phyloP scores from a whole-genome alignment of 2,888 invertebrate species.

The Hololepta plana region DNA sequence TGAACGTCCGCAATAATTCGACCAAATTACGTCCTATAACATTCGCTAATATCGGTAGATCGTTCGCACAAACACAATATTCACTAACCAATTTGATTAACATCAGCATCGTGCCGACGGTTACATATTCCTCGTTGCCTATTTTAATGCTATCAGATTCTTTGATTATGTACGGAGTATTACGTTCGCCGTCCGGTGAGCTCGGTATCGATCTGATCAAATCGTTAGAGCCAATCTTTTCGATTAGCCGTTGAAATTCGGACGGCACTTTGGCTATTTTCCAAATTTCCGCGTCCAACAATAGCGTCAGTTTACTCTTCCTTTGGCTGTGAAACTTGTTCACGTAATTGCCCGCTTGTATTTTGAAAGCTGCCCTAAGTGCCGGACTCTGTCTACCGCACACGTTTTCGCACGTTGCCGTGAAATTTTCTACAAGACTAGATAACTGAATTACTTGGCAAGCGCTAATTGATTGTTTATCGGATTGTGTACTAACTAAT shows the following conservation, averaged over 20 bases:
- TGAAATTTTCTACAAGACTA: constrained; percentile 61
- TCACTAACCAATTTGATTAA: constrained; percentile 81
- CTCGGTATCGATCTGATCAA: constrained; percentile 23
- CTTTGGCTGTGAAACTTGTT: constrained; percentile 80
- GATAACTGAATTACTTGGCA: constrained; percentile 61
- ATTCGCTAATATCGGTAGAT: constrained; percentile 61
- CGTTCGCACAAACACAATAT: constrained; percentile 68
- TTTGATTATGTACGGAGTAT: too few species aligned
- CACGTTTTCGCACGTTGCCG: constrained; percentile 52
- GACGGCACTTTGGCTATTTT: constrained; percentile 78
- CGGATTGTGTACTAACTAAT: constrained; percentile 60
- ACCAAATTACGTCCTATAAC: constrained; percentile 69
- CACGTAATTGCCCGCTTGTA: constrained; percentile 79
- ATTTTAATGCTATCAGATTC: constrained; percentile 15
- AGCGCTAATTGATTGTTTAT: constrained; percentile 55
- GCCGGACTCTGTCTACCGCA: constrained; percentile 62
- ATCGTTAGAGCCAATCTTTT: constrained; percentile 33
- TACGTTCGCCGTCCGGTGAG: constrained; percentile 19
- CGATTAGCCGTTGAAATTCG: constrained; percentile 74
- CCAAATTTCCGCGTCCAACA: constrained; percentile 87
- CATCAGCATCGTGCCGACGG: constrained; percentile 69
- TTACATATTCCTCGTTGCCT: constrained; percentile 42
- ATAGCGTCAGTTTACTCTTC: constrained; percentile 63
- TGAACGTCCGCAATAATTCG: constrained; percentile 76
- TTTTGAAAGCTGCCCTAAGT: constrained; percentile 64